Conservation (phyloP, 2,797 vertebrate species). For the Sebastes elongatus region DNA sequence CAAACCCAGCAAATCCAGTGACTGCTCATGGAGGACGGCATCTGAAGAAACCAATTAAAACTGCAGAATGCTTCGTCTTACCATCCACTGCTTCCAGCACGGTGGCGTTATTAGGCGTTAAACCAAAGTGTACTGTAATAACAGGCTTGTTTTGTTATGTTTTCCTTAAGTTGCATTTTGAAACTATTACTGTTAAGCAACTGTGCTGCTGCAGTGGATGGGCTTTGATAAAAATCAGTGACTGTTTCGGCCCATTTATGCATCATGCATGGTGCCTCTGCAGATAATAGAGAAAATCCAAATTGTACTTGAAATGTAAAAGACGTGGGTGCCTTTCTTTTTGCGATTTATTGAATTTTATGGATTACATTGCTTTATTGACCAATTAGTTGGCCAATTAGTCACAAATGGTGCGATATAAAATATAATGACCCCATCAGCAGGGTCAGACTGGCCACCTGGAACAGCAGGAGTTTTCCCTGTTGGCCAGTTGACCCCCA, state of each 20-base stretch:
- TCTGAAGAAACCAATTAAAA: conserved; percentile 5
- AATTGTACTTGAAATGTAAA: neutral
- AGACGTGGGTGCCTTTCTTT: neutral
- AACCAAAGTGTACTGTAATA: neutral
- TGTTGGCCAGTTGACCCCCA: conserved; percentile 9
- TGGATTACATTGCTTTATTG: neutral
- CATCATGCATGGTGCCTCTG: neutral
- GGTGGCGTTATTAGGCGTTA: neutral
- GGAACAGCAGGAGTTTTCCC: conserved; percentile 8
- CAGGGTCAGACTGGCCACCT: neutral
- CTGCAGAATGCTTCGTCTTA: neutral
- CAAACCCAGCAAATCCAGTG: neutral
- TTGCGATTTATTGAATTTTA: neutral
- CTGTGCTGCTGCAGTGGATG: neutral
- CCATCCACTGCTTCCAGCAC: neutral
- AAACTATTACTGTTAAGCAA: neutral
- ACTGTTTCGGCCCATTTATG: neutral
- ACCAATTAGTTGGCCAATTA: neutral
- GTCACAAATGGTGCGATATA: neutral
- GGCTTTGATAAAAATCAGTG: neutral
- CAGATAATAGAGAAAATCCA: neutral
- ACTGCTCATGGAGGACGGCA: neutral
- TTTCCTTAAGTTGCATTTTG: neutral
- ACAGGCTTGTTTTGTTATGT: neutral
- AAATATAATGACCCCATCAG: neutral